These are phyloP conservation scores for Pyrgilauda ruficollis DNA, from an alignment of 2,113 vertebrate genomes.

Conservation along the genomic window DNA sequence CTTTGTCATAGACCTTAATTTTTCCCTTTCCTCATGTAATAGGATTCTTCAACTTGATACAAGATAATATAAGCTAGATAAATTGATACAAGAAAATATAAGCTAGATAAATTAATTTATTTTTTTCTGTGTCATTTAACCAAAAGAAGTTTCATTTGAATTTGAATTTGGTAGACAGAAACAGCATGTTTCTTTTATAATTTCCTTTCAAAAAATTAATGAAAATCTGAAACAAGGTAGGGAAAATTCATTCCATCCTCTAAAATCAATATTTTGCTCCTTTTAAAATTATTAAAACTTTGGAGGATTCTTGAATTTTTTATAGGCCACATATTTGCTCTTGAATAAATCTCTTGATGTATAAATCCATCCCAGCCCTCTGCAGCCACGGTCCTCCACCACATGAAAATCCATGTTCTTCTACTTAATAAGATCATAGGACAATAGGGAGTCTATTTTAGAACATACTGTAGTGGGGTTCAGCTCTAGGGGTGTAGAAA, in stretches of 20 bases:
- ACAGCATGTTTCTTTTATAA: neutral
- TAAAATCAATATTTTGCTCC: neutral
- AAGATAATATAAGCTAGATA: neutral
- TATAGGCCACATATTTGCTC: neutral
- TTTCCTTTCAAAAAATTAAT: neutral
- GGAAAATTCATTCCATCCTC: neutral
- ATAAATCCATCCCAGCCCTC: neutral
- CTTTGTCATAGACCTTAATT: neutral
- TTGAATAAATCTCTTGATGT: neutral
- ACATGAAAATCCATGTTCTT: neutral
- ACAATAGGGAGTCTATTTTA: neutral
- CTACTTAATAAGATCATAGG: neutral
- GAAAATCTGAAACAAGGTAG: neutral
- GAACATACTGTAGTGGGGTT: neutral
- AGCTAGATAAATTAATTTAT: neutral
- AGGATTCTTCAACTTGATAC: neutral
- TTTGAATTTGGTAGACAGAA: neutral
- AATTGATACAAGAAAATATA: neutral
- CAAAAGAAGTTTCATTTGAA: neutral
- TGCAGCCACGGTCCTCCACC: neutral
- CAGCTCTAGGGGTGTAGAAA: neutral
- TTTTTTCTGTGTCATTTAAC: neutral
- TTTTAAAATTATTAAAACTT: constrained; percentile 7
- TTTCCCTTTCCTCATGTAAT: neutral
- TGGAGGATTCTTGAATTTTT: neutral